Evolutionary conservation across 2,888 invertebrate genomes (phyloP), one percentile per base, ranked within the genome.

Genomic region (Nysson spinosus): DNA sequence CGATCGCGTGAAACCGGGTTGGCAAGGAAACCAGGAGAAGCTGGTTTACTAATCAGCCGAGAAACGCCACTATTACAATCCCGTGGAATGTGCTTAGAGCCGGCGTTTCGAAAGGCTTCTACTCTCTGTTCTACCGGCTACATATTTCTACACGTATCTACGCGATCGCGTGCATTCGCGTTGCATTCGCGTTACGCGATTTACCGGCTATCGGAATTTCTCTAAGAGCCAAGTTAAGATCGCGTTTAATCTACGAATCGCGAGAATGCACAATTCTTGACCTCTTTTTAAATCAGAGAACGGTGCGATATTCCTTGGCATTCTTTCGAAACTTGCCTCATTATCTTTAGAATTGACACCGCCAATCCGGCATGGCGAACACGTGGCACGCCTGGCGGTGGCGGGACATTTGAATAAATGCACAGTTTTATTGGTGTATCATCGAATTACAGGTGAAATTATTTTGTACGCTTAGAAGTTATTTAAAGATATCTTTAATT

Each of bases 11-110:
- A 57, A 72, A 69, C 56, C 40, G 54, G 26, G 40, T 32, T 14
- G 22, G 40, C 42, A 30, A 62, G 58, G 69, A 75, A 73, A 77
- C 57, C 71, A 61, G 73, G 77, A 72, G 73, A 73, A 72, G 69
- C 69, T 56, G 69, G 69, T 77, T 71, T 72, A 66, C 73, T 80
- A 77, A 81, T 81, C 79, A 77, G 66, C 67, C 72, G 76, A 77
- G 81, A 81, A 80, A 77, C 72, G 69, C 75, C 71, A 58, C 77
- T 76, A 82, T 82, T 80, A 83, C 80, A 82, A 82, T 81, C 78
- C 80, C 70, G 69, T 77, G 83, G 81, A 83, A 83, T 83, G 83
- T 77, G 79, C 79, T 80, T 79, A 78, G 78, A 77, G 69, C 74
- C 60, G 79, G 66, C 75, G 72, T 80, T 79, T 79, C 80, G 78